These are phyloP conservation scores for Chondrosia reniformis DNA, from an alignment of 37 sponge, comb jelly and placozoan species.

Conservation along the genomic window DNA sequence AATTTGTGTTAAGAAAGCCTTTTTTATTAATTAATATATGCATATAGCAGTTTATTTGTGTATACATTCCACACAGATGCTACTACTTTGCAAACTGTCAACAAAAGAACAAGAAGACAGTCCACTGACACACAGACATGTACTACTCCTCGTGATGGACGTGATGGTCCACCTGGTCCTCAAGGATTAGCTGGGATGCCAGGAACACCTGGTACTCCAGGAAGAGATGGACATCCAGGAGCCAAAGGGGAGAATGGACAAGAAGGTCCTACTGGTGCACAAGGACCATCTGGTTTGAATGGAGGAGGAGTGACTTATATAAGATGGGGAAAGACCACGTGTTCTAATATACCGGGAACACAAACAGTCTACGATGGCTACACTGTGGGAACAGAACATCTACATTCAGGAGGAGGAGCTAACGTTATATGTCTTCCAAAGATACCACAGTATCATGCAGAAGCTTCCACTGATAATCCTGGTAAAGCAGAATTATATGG, in stretches of 20 bases:
- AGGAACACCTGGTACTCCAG: constrained; percentile 21
- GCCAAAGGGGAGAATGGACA: constrained; percentile 23
- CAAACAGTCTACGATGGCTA: constrained; percentile 25
- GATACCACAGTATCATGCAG: constrained; percentile 23
- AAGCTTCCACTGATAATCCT: background rate
- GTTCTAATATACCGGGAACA: constrained; percentile 30
- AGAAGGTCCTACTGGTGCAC: constrained; percentile 3
- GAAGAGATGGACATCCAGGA: constrained; percentile 32
- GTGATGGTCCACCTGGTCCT: constrained; percentile 5
- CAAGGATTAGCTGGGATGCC: constrained; percentile 20
- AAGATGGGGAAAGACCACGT: constrained; percentile 44
- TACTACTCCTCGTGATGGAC: background rate
- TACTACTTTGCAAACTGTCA: no score
- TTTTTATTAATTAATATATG: no score
- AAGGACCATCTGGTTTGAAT: constrained; percentile 16
- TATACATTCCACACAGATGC: no score
- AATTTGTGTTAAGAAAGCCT: no score
- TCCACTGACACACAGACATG: no score
- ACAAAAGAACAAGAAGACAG: no score
- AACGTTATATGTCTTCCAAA: constrained; percentile 47
- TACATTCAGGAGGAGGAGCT: constrained; percentile 38
- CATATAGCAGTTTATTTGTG: no score
- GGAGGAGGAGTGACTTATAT: constrained; percentile 40
- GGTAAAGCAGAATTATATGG: constrained; percentile 14
- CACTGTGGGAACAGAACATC: background rate